Evolutionary conservation across 2,113 vertebrate genomes (phyloP), one percentile per base, ranked within the genome.

Genomic region (Syngnathus typhle): DNA sequence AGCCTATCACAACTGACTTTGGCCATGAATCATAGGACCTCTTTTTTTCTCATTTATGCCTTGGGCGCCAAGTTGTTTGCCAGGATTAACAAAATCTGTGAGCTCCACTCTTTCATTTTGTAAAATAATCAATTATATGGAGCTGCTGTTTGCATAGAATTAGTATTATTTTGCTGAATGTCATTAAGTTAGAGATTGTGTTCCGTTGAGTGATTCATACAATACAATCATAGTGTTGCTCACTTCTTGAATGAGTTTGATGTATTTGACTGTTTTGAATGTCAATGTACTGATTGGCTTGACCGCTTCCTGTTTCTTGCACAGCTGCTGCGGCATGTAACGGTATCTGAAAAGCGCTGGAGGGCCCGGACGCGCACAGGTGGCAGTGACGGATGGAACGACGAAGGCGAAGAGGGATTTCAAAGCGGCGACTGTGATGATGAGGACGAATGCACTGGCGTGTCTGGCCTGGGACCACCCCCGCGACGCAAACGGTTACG

Each of bases 401-500:
- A 84, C 0, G 88, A 88, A 6, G 90, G 82, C 13, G 89, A 88
- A 3, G 91, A 91, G 37, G 90, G 86, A 27, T 87, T 91, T 5
- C 79, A 81, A 64, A 93, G 92, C 1, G 92, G 91, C 0, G 91
- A 92, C 83, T 92, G 92, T 8, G 91, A 93, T 12, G 92, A 92
- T 27, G 92, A 93, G 69, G 92, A 93, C 7, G 91, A 93, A 60
- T 93, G 92, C 55, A 62, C 76, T 0, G 89, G 86, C 0, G 79
- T 90, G 66, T 93, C 91, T 0, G 91, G 92, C 18, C 86, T 92
- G 12, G 91, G 90, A 1, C 89, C 88, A 0, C 87, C 90, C 0
- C 89, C 87, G 0, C 81, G 85, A 62, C 89, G 86, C 75, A 93
- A 91, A 60, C 88, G 90, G 38, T 71, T 92, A 72, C 88, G 90